A percentile compares a stretch with the other conserved stretches of the same genome.
Evolutionary conservation across 2,888 invertebrate genomes (phyloP).

Genomic region (Arctia plantaginis): DNA sequence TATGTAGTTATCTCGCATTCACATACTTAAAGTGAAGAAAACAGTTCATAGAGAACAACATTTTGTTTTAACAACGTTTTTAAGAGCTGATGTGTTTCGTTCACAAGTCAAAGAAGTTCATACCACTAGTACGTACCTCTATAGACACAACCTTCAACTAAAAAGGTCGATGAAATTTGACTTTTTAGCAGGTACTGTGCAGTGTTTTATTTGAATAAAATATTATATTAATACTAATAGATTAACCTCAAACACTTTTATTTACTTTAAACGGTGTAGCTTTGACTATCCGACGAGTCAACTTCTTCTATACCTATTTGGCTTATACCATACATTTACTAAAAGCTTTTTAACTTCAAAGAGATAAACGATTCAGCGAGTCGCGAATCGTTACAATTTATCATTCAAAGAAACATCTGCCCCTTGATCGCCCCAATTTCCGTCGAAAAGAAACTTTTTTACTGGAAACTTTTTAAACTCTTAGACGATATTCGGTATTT

Average conservation of each 20-base stretch:
- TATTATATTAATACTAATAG: not conserved
- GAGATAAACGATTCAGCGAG: conserved; percentile 33
- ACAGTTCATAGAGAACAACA: not conserved
- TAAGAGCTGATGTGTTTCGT: not conserved
- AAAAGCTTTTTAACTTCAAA: conserved; percentile 23
- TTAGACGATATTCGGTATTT: conserved; percentile 37
- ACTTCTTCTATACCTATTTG: not conserved
- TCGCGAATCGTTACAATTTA: conserved; percentile 46
- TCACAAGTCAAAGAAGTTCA: not conserved
- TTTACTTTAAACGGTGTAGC: not conserved
- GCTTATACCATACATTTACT: not conserved
- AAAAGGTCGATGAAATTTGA: not conserved
- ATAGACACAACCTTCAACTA: not conserved
- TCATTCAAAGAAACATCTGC: conserved; percentile 49
- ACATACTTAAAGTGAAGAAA: not conserved
- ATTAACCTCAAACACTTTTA: not conserved
- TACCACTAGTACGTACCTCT: not conserved
- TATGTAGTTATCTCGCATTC: not conserved
- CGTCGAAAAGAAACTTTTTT: conserved; percentile 37
- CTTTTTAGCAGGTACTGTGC: not conserved
- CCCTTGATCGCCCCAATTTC: conserved; percentile 47
- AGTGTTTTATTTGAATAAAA: not conserved
- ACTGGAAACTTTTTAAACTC: conserved; percentile 43
- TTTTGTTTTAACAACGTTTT: not conserved
- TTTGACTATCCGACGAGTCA: not conserved